Conservation (phyloP, 2,797 vertebrate species). For the Cossypha heuglini region DNA sequence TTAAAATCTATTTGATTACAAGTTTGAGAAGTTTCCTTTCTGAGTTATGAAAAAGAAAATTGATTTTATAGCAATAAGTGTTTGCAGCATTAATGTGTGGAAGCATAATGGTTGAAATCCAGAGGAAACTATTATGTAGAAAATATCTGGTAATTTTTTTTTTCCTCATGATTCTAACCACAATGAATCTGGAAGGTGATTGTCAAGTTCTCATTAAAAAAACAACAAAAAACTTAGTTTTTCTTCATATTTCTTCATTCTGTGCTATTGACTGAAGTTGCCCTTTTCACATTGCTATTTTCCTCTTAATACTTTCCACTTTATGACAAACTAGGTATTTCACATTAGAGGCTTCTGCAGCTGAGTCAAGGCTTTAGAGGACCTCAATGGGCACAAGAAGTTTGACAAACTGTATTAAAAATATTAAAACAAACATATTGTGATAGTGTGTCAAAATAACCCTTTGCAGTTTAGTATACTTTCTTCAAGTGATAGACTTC, state of each 20-base stretch:
- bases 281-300: not conserved
- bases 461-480: not conserved
- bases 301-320: not conserved
- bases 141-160: not conserved
- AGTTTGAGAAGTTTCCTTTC: not conserved
- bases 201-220: not conserved
- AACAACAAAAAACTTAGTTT: not conserved
- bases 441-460: not conserved
- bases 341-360: not conserved
- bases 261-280: not conserved
- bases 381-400: not conserved
- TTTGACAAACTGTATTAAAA: not conserved
- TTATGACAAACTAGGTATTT: not conserved
- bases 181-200: not conserved
- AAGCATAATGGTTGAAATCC: not conserved
- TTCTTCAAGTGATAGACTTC: not conserved
- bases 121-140: not conserved
- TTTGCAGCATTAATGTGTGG: not conserved
- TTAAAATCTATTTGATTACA: not conserved
- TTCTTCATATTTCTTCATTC: not conserved
- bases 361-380: not conserved
- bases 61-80: not conserved
- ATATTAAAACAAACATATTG: accelerated
- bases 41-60: not conserved
- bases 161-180: not conserved